Base-by-base conservation (phyloP, 2,113 vertebrate species). In the Leptosomus discolor region DNA sequence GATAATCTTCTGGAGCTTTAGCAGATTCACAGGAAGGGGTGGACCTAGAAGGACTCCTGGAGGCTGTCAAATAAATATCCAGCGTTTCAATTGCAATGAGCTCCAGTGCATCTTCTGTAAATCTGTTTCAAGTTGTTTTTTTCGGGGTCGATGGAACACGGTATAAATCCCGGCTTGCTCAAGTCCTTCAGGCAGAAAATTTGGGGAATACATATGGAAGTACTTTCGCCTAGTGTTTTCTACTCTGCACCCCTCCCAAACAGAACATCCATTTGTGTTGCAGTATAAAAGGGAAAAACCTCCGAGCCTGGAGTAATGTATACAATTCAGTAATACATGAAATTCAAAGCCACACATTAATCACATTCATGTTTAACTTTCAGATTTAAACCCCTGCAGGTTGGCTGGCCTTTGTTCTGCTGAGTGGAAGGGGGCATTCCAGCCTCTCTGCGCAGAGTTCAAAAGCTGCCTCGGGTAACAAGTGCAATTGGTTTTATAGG, bases 321-420 rank as follows among this genome's bases (percentile, higher is more conserved):
- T 77, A 94, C 93, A 94, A 27, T 96, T 97, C 95, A 96, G 88
- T 90, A 94, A 89, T 92, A 97, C 86, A 74, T 78, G 94, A 96
- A 96, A 96, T 85, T 97, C 93, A 97, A 97, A 97, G 96, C 95
- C 74, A 41, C 85, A 45, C 92, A 97, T 98, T 97, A 98, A 97
- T 98, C 96, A 97, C 95, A 85, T 79, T 96, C 81, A 50, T 85
- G 86, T 97, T 97, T 97, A 89, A 87, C 90, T 85, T 94, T 93
- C 78, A 92, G 92, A 90, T 93, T 96, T 74, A 76, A 96, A 94
- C 85, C 93, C 63, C 91, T 95, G 92, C 93, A 92, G 91, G 89
- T 91, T 96, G 91, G 56, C 88, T 97, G 90, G 71, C 94, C 93
- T 96, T 97, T 96, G 92, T 97, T 97, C 92, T 91, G 67, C 70